phyloP scores from a whole-genome alignment of 2,797 vertebrate species.

The Danio aesculapii region DNA sequence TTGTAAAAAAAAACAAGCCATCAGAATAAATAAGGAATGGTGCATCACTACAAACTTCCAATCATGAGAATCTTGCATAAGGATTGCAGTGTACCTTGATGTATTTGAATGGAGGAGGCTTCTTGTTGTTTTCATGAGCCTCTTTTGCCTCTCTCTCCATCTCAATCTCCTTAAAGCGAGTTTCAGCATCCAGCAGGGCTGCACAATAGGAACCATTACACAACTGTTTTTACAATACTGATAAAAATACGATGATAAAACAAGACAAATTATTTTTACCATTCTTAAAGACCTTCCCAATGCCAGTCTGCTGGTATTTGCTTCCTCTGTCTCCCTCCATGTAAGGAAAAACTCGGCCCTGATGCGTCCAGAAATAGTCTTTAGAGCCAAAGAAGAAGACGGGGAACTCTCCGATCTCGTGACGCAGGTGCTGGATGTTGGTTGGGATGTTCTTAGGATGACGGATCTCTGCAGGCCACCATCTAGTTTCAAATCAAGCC shows the following conservation, averaged over 20 bases:
- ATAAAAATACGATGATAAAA: neutral
- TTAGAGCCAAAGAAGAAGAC: constrained; percentile 99
- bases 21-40: too few species aligned
- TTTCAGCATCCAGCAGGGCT: constrained; percentile 94
- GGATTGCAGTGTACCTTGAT: constrained; percentile 84
- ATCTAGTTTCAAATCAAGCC: constrained; percentile 77
- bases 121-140: constrained; percentile 92
- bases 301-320: constrained; percentile 90
- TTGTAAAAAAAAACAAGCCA: too few species aligned
- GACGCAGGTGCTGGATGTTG: constrained; percentile 98
- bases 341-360: constrained; percentile 96
- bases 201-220: constrained; percentile 34
- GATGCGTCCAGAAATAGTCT: constrained; percentile 99
- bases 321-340: constrained; percentile 97
- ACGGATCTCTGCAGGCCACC: constrained; percentile 98
- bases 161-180: constrained; percentile 91
- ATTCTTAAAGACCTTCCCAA: constrained; percentile 96
- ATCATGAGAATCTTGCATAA: neutral
- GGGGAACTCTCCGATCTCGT: constrained; percentile 96
- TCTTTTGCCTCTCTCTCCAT: constrained; percentile 92
- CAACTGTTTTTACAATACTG: neutral
- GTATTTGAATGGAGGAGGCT: constrained; percentile 94
- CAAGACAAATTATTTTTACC: constrained; percentile 73
- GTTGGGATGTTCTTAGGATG: constrained; percentile 95
- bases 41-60: neutral